Evolutionary conservation across 2,113 vertebrate genomes (phyloP).

Genomic region (Sylvietta virens): DNA sequence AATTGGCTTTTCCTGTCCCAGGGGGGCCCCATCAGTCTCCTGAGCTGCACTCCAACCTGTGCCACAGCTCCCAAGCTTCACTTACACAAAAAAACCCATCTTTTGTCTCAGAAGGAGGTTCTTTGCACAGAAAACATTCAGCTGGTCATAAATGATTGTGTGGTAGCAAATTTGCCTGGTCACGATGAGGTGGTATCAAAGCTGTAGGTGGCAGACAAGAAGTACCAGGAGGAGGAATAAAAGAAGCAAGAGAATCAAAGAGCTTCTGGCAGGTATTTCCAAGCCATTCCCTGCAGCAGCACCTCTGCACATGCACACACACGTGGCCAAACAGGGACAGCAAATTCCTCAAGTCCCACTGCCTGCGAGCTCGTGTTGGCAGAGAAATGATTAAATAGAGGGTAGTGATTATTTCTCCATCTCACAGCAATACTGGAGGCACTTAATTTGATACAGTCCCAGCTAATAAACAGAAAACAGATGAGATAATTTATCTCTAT

Average conservation of each 20-base stretch:
- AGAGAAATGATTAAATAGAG: not conserved
- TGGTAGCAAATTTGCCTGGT: not conserved
- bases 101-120: not conserved
- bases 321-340: accelerated
- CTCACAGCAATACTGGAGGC: not conserved
- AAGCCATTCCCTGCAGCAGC: not conserved
- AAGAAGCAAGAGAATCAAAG: no score
- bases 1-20: not conserved
- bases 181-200: accelerated
- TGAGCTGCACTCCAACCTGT: not conserved
- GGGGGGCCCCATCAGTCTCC: accelerated
- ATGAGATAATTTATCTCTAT: constrained; percentile 2
- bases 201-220: not conserved
- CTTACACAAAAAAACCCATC: not conserved
- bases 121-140: not conserved
- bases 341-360: not conserved
- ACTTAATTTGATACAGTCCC: constrained; percentile 9
- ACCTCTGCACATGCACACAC: not conserved
- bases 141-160: accelerated
- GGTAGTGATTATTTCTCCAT: not conserved
- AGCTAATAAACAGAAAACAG: constrained; percentile 18
- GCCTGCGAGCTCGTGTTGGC: not conserved
- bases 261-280: not conserved
- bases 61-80: not conserved
- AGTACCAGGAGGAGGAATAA: not conserved